Evolutionary conservation across 2,797 vertebrate species (phyloP).

Genomic region (Streptopelia turtur): DNA sequence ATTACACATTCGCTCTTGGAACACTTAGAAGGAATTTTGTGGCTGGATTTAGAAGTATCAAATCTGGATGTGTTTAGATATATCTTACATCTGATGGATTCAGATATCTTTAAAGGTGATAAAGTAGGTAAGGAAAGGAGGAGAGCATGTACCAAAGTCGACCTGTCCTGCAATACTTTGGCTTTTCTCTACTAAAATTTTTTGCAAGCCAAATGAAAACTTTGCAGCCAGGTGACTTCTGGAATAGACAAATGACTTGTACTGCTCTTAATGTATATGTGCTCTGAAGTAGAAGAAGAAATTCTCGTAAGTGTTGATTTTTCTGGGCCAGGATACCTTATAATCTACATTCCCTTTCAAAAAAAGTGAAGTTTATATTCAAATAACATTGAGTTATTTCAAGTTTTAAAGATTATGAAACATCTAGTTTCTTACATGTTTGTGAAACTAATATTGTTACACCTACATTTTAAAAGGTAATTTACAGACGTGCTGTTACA

Average conservation of each 20-base stretch:
- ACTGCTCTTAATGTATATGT: not conserved
- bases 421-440: not conserved
- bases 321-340: not conserved
- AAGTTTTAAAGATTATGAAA: not conserved
- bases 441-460: not conserved
- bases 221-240: not conserved
- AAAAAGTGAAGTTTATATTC: not conserved
- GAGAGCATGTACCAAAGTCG: not conserved
- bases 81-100: not conserved
- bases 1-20: not conserved
- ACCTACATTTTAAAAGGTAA: not conserved
- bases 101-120: not conserved
- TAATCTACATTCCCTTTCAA: not conserved
- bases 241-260: not conserved
- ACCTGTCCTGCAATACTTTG: not conserved
- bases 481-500: not conserved
- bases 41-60: not conserved
- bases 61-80: not conserved
- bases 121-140: not conserved
- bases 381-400: not conserved
- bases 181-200: not conserved
- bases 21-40: not conserved
- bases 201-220: not conserved
- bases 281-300: not conserved
- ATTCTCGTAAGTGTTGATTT: not conserved